Conservation (phyloP, 2,113 vertebrate genomes). For the Microcebus ravelobensis region DNA sequence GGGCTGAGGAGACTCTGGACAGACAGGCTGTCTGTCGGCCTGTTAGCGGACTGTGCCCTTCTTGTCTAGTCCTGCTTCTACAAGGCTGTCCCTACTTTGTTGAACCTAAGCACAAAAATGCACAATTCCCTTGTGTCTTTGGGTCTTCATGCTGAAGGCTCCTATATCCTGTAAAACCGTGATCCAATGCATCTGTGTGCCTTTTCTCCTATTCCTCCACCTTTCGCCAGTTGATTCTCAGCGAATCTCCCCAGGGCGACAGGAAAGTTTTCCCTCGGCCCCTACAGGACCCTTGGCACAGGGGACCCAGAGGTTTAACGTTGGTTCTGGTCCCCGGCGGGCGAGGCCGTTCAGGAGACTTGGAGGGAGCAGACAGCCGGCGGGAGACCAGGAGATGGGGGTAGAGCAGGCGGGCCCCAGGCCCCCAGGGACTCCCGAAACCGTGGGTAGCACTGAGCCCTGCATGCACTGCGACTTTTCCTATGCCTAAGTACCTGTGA, state of each 20-base stretch:
- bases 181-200: neutral
- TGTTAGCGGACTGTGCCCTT: neutral
- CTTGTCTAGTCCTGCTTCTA: neutral
- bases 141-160: neutral
- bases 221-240: neutral
- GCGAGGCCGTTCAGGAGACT: neutral
- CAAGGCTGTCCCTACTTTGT: neutral
- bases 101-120: neutral
- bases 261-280: neutral
- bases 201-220: neutral
- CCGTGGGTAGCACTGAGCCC: neutral
- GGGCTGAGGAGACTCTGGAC: accelerated
- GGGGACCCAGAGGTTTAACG: no score
- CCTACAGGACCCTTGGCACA: neutral
- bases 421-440: neutral
- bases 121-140: neutral
- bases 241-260: neutral
- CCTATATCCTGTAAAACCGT: neutral
- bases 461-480: neutral
- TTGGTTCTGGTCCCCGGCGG: neutral
- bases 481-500: neutral
- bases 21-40: neutral
- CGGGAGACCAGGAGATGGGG: neutral
- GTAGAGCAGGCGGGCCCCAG: neutral
- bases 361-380: accelerated